Evolutionary conservation across 2,113 vertebrate species (phyloP).

Genomic region (Rallus limicola): DNA sequence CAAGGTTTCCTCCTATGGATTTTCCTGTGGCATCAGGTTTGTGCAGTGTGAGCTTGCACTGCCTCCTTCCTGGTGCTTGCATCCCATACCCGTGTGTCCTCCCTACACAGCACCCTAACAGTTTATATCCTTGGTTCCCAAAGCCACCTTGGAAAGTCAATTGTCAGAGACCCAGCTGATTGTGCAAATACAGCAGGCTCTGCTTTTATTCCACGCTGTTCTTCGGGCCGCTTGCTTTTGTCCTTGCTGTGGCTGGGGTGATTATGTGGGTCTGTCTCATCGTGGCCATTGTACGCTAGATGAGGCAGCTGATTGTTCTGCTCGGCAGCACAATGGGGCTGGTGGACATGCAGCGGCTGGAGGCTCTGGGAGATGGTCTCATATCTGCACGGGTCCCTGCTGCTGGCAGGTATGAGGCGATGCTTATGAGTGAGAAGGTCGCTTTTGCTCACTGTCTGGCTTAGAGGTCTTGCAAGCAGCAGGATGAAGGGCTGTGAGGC

Average conservation of each 20-base stretch:
- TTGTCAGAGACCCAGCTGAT: neutral
- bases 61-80: neutral
- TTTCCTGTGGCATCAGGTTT: neutral
- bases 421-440: accelerated
- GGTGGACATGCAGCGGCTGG: neutral
- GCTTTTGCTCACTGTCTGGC: neutral
- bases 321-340: neutral
- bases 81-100: accelerated
- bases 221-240: neutral
- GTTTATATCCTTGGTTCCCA: neutral
- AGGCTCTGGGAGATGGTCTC: neutral
- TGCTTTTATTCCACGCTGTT: accelerated
- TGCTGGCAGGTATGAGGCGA: neutral
- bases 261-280: conserved; percentile 6
- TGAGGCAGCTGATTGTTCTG: conserved; percentile 14
- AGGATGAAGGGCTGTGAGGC: neutral
- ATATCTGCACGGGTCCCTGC: accelerated
- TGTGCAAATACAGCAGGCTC: neutral
- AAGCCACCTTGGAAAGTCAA: neutral
- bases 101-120: neutral
- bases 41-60: neutral
- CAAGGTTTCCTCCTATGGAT: neutral
- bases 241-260: neutral
- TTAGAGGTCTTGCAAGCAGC: accelerated
- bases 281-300: neutral